phyloP scores from a whole-genome alignment of 2,113 vertebrate genomes.

The Ceyx cyanopectus region DNA sequence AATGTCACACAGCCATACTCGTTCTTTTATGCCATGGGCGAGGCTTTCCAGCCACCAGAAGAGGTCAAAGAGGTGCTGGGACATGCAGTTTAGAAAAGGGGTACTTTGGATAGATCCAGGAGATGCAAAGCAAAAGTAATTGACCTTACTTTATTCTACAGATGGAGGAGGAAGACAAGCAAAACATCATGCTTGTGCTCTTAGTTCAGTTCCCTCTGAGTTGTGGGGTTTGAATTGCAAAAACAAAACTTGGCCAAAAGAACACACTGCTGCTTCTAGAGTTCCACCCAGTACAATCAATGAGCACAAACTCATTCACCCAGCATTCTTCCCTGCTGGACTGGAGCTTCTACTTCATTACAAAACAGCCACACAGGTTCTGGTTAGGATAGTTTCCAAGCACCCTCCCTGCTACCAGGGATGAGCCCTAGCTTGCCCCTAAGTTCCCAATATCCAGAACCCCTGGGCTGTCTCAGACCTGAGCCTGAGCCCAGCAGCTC shows the following conservation, averaged over 20 bases:
- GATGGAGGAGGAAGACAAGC: background rate
- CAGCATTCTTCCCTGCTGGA: background rate
- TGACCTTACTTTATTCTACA: background rate
- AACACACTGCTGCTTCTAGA: background rate
- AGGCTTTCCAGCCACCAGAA: background rate
- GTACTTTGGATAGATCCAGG: background rate
- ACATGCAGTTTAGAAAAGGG: background rate
- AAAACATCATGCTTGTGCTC: background rate
- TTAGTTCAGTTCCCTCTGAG: background rate
- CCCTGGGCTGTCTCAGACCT: background rate
- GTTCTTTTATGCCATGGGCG: background rate
- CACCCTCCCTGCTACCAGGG: background rate
- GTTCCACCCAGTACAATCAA: background rate
- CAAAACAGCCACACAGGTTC: background rate
- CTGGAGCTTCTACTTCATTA: background rate
- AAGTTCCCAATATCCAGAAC: background rate
- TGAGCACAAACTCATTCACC: constrained; percentile 6
- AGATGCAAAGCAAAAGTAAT: background rate
- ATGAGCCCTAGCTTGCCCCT: background rate
- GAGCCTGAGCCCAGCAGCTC: background rate
- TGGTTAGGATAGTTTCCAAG: background rate
- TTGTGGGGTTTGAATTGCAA: constrained; percentile 14
- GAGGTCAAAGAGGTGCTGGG: background rate
- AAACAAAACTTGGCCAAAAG: background rate
- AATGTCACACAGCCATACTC: background rate